Evolutionary conservation across 35 echinoderm and acorn worm genomes (phyloP), one percentile per base, ranked within the genome.

Genomic region (Eucidaris tribuloides): DNA sequence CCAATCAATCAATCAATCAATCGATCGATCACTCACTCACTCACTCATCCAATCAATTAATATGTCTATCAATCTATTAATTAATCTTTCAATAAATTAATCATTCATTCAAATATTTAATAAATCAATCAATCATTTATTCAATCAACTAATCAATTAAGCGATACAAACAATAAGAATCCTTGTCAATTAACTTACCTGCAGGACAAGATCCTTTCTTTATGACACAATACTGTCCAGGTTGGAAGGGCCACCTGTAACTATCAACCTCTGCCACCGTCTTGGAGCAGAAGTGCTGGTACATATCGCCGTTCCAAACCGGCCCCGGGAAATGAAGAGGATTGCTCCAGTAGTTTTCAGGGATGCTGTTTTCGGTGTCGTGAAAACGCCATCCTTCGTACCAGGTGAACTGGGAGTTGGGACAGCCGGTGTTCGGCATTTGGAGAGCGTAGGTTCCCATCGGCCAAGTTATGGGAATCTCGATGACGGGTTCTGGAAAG

Each of bases 231-330:
- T 91, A 91, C 31, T 84, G 71, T n/a, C 89, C 89, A n/a, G 54
- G 25, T 27, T 57, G 46, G 28, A 72, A 91, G 18, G 42, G 28
- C 63, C 42, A 83, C 42, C 85, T 76, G 43, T 80, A 37, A 24
- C 48, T 44, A 35, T 59, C 56, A 7, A 54, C 81, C n/a, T 63
- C 5, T n/a, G 0, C 29, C 14, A 66, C 63, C 7, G 41, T 63
- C 74, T 91, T 91, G 25, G 35, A 79, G 62, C 89, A 91, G 74
- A 91, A 91, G 74, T 91, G 84, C 45, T 77, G 71, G 9, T 91
- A 72, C 65, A 91, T 68, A 72, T 85, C 80, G 65, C 56, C 85
- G 23, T 56, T 17, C 4, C 42, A 46, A 58, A 66, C 79, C 19
- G 89, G 89, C 32, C 79, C 65, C 5, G 5, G 50, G 7, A 92